Percentiles rank a stretch among this genome's conserved stretches.
Conservation (phyloP, 2,113 vertebrate genomes). For the Heterocephalus glaber region DNA sequence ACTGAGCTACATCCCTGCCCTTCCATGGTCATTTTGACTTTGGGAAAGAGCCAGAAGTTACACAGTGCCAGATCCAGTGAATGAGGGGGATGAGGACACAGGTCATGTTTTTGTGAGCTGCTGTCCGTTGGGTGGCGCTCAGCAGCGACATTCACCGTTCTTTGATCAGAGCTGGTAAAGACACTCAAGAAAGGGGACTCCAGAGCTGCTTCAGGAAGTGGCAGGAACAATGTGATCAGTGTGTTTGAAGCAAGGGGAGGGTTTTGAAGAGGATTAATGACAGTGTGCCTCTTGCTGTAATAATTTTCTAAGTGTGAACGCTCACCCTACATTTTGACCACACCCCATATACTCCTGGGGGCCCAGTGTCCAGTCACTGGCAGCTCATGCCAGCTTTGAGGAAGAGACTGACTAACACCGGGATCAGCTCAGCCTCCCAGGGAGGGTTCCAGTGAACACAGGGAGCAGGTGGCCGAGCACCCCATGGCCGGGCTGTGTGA, state of each 20-base stretch:
- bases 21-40: background rate
- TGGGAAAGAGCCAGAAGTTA: background rate
- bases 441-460: rapidly evolving
- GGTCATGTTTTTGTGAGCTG: background rate
- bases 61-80: too few species aligned
- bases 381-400: rapidly evolving
- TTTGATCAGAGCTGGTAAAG: background rate
- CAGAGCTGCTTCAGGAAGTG: too few species aligned
- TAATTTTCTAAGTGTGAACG: too few species aligned
- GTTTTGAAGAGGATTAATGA: too few species aligned
- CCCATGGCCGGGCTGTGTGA: rapidly evolving
- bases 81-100: rapidly evolving
- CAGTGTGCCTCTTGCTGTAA: too few species aligned
- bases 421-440: background rate
- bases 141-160: background rate
- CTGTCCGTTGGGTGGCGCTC: background rate
- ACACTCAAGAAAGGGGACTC: background rate
- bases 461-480: too few species aligned
- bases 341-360: too few species aligned
- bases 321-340: too few species aligned
- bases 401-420: rapidly evolving
- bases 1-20: too few species aligned
- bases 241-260: too few species aligned
- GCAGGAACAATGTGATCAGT: too few species aligned
- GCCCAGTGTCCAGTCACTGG: background rate